A percentile compares a stretch with the other conserved stretches of the same genome.
These are phyloP conservation scores for Apeltes quadracus DNA, from an alignment of 2,113 vertebrate species.

Conservation along the genomic window DNA sequence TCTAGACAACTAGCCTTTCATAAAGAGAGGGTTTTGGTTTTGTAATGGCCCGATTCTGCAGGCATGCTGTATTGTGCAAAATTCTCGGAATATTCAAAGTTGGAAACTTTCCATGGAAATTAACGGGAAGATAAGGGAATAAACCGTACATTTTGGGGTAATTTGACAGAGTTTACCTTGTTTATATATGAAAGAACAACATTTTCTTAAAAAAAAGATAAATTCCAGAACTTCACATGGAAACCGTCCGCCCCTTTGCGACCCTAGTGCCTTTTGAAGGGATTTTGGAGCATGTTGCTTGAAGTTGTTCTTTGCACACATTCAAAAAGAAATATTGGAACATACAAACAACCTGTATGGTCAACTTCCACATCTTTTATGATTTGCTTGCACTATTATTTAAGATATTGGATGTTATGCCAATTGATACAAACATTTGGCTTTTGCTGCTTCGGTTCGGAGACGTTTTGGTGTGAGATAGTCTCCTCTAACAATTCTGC, in stretches of 20 bases:
- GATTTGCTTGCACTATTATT: background rate
- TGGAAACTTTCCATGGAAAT: no score
- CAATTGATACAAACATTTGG: background rate
- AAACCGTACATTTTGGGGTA: no score
- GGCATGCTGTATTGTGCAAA: background rate
- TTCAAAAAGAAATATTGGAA: background rate
- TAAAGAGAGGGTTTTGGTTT: background rate
- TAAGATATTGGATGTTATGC: background rate
- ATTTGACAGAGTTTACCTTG: no score
- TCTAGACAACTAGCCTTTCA: background rate
- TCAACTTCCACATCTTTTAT: background rate
- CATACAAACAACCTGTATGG: background rate
- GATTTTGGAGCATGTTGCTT: background rate
- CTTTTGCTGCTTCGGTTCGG: background rate
- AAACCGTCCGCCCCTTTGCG: no score
- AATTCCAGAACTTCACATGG: no score
- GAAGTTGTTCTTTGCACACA: background rate
- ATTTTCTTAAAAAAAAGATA: no score
- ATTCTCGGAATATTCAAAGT: no score
- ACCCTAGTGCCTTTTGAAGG: no score
- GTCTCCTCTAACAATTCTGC: conserved; percentile 58
- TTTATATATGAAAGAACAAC: no score
- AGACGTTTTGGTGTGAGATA: conserved; percentile 1
- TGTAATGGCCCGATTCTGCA: background rate
- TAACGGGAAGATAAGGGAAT: no score